phyloP scores from a whole-genome alignment of 30 jellyfish, hydroid and myxozoan species.

The Sanderia malayensis region DNA sequence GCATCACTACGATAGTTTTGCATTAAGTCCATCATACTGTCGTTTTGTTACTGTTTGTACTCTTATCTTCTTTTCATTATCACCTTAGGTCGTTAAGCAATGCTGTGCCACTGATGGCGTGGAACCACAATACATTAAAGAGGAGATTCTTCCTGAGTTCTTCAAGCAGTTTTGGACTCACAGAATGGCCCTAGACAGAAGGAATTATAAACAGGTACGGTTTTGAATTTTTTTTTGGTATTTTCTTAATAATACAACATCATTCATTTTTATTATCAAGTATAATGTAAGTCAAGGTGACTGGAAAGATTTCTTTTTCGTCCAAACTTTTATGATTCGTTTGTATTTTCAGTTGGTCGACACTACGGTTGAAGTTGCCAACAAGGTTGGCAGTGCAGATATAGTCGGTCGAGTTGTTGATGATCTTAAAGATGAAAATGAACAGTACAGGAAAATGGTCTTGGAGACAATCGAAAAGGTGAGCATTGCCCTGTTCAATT shows the following conservation, averaged over 20 bases:
- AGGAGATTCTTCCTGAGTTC: conserved; percentile 97
- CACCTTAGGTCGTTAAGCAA: conserved; percentile 96
- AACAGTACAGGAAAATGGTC: conserved; percentile 98
- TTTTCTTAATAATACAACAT: too few relatives aligned
- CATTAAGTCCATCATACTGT: too few relatives aligned
- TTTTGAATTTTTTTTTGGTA: not conserved
- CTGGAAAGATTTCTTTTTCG: too few relatives aligned
- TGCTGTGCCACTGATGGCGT: conserved; percentile 99
- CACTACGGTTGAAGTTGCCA: conserved; percentile 99
- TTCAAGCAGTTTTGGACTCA: conserved; percentile 99
- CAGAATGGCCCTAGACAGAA: conserved; percentile 99
- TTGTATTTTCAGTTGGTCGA: conserved; percentile 78
- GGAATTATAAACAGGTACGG: conserved; percentile 91
- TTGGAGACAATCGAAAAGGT: conserved; percentile 98
- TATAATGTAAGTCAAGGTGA: too few relatives aligned
- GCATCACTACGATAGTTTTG: too few relatives aligned
- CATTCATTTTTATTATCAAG: not conserved
- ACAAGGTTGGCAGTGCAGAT: conserved; percentile 99
- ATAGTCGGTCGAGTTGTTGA: conserved; percentile 97
- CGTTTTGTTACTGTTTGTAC: too few relatives aligned
- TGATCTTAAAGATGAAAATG: conserved; percentile 98
- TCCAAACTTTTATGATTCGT: too few relatives aligned
- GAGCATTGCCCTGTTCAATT: too few relatives aligned
- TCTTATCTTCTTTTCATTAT: too few relatives aligned
- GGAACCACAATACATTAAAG: conserved; percentile 96